Conservation (phyloP, 2,113 vertebrate species). For the Muntiacus muntjak region DNA sequence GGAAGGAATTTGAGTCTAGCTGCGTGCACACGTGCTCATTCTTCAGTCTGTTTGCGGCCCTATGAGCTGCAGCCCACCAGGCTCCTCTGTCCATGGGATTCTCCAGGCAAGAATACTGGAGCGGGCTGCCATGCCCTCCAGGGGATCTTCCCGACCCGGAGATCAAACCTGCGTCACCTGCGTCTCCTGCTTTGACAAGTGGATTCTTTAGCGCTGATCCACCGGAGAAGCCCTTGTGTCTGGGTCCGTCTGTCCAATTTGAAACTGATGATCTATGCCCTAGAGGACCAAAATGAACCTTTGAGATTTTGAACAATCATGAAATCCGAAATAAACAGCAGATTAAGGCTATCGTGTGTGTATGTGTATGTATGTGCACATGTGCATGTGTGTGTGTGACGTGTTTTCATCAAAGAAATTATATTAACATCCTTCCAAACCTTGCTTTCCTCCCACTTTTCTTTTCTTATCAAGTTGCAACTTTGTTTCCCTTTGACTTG, state of each 20-base stretch:
- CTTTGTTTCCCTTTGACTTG: not conserved
- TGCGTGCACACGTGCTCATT: not conserved
- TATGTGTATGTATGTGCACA: rapidly evolving
- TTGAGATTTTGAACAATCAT: not conserved
- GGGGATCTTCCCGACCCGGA: not conserved
- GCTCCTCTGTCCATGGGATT: not conserved
- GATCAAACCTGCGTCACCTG: not conserved
- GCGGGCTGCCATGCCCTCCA: not conserved
- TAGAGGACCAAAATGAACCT: not conserved
- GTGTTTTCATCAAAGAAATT: not conserved
- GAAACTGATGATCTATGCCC: not conserved
- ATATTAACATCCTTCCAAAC: not conserved
- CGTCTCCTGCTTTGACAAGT: not conserved
- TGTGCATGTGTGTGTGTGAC: not conserved
- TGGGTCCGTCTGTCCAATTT: not conserved
- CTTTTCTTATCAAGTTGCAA: not conserved
- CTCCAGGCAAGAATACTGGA: not conserved
- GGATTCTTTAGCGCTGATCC: not conserved
- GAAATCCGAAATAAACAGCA: not conserved
- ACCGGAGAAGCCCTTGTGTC: not conserved
- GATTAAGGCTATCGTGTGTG: not conserved
- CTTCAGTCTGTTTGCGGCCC: not conserved
- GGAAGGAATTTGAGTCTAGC: not conserved
- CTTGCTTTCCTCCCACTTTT: not conserved
- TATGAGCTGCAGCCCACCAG: not conserved